Conservation (phyloP, 2,888 invertebrate genomes). For the Cordilura impudica region DNA sequence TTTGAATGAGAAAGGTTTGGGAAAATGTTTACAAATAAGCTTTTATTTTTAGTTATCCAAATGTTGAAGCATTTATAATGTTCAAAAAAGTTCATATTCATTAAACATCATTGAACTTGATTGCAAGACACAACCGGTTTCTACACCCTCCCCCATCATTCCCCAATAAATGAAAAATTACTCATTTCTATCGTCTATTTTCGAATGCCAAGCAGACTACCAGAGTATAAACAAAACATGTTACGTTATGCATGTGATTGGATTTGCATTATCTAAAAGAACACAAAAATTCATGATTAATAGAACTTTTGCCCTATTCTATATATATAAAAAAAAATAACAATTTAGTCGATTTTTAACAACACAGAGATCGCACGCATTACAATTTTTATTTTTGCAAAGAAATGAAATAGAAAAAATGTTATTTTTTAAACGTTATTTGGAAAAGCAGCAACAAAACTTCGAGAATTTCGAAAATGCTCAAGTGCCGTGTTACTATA, state of each 20-base stretch:
- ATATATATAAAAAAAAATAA: background rate
- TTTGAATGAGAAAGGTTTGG: too few relatives aligned
- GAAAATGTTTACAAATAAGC: too few relatives aligned
- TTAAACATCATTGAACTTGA: conserved; percentile 49
- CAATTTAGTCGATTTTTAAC: conserved; percentile 48
- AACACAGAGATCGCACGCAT: background rate
- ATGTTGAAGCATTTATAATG: too few relatives aligned
- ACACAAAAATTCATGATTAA: conserved; percentile 6
- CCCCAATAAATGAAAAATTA: conserved; percentile 26
- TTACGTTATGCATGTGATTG: conserved; percentile 43
- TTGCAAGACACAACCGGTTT: background rate
- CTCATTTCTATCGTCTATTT: conserved; percentile 21
- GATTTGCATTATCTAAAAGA: background rate
- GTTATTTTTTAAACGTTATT: conserved; percentile 73
- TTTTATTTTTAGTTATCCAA: too few relatives aligned
- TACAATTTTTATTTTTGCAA: background rate
- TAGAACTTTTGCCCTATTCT: background rate
- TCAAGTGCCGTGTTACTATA: conserved; percentile 70
- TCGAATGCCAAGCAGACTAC: background rate
- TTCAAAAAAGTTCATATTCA: too few relatives aligned
- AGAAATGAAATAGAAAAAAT: conserved; percentile 58
- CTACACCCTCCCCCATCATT: background rate
- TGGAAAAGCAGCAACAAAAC: conserved; percentile 70
- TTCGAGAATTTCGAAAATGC: conserved; percentile 70
- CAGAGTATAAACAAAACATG: conserved; percentile 8